Evolutionary conservation across 2,113 vertebrate genomes (phyloP).

Genomic region (Calonectris borealis): DNA sequence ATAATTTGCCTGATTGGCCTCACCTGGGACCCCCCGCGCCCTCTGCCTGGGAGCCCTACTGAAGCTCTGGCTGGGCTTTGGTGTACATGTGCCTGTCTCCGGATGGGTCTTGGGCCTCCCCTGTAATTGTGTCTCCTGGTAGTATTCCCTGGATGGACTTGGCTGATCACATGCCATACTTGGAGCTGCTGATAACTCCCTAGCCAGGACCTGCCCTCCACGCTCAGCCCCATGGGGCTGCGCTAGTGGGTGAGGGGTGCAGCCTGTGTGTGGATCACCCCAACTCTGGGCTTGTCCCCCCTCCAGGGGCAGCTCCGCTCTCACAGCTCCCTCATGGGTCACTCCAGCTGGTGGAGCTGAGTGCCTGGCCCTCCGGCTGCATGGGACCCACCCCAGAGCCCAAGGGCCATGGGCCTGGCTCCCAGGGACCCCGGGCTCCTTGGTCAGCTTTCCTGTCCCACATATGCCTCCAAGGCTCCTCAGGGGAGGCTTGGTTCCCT

Average conservation of each 20-base stretch:
- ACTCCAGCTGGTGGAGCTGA: neutral
- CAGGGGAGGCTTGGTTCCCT: neutral
- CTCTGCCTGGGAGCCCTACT: neutral
- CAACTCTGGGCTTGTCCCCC: fast-evolving
- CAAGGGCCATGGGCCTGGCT: neutral
- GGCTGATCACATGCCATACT: neutral
- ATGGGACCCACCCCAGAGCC: neutral
- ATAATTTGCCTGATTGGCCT: neutral
- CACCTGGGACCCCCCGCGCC: fast-evolving
- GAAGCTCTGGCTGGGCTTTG: neutral
- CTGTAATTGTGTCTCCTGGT: neutral
- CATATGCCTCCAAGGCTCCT: fast-evolving
- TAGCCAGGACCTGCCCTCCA: neutral
- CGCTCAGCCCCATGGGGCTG: neutral
- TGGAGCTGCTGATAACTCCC: neutral
- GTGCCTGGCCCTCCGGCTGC: neutral
- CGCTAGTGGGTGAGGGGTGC: neutral
- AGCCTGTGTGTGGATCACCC: neutral
- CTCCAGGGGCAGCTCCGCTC: fast-evolving
- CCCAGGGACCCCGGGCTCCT: neutral
- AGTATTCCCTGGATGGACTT: neutral
- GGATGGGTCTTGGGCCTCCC: neutral
- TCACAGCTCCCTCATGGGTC: neutral
- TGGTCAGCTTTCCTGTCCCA: neutral
- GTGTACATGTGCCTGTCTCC: neutral